Evolutionary conservation across 2,113 vertebrate species (phyloP), one percentile per base, ranked within the genome.

Genomic region (Bettongia penicillata): DNA sequence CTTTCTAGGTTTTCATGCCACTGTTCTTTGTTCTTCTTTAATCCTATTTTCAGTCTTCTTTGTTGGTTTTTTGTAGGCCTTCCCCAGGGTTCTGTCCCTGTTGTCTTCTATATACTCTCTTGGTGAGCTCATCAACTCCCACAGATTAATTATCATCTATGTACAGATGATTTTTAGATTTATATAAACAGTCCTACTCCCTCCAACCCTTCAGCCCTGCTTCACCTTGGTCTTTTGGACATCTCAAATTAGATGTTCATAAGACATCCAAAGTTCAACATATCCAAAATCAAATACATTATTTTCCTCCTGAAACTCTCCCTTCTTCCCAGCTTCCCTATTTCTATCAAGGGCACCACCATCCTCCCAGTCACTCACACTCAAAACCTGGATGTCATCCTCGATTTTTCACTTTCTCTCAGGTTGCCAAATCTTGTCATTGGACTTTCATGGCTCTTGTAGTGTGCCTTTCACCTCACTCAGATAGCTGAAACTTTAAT

Each of bases 1-100:
- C 28, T 37, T 12, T 68, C 61, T 68, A 68, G 53, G 61, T 37
- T 37, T 68, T 8, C 51, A 84, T 24, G 43, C 23, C 53, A n/a
- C 84, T 94, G 31, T 95, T 52, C 91, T n/a, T 23, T n/a, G 26
- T 57, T 91, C 93, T 53, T 61, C 55, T 84, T 91, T 91, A 92
- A 89, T 52, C 57, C 24, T 10, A 14, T 0, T 14, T 57, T 92
- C 16, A 0, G 47, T 52, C 43, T 51, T 90, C 43, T 37, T 91
- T 24, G 51, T 53, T 55, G 8, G 93, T 92, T 91, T 8, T 8
- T 11, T 1, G 14, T 37, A 47, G 1, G 22, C 24, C 49, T 48
- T 49, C n/a, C 24, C 24, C 7, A 37, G 55, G 3, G 16, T 53
- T 89, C 47, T 37, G 51, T 93, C 28, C 52, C 77, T 93, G 2